A percentile compares a stretch with the other conserved stretches of the same genome.
These are phyloP conservation scores for Calyptomena viridis DNA, from an alignment of 2,113 vertebrate genomes.

Conservation along the genomic window DNA sequence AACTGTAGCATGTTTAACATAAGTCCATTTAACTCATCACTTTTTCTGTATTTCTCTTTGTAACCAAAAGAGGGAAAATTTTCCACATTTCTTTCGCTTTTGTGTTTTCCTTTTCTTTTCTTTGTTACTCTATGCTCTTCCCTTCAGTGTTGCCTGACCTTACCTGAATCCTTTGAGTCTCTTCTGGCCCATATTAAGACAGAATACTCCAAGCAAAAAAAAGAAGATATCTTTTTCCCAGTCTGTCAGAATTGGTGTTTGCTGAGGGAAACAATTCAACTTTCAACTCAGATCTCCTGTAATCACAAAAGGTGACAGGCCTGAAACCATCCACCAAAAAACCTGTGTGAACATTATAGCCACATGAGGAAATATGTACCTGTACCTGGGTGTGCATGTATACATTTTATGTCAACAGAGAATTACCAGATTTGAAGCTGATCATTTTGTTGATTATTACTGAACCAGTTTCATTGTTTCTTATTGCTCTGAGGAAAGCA, in stretches of 20 bases:
- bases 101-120: neutral
- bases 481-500: neutral
- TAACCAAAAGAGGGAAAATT: neutral
- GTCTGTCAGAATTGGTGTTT: neutral
- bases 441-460: neutral
- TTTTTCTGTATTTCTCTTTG: neutral
- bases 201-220: neutral
- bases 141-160: neutral
- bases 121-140: neutral
- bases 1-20: rapidly evolving
- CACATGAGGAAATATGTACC: neutral
- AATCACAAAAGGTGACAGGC: neutral
- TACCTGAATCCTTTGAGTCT: neutral
- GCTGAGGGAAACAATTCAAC: neutral
- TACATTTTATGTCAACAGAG: neutral
- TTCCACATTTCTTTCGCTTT: neutral
- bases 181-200: neutral
- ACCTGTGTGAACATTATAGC: neutral
- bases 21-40: neutral
- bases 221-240: neutral
- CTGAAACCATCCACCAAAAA: neutral
- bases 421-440: neutral
- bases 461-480: neutral
- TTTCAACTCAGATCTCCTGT: neutral
- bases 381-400: neutral